phyloP scores from a whole-genome alignment of 2,113 vertebrate species.

The Planiliza haematocheilus region DNA sequence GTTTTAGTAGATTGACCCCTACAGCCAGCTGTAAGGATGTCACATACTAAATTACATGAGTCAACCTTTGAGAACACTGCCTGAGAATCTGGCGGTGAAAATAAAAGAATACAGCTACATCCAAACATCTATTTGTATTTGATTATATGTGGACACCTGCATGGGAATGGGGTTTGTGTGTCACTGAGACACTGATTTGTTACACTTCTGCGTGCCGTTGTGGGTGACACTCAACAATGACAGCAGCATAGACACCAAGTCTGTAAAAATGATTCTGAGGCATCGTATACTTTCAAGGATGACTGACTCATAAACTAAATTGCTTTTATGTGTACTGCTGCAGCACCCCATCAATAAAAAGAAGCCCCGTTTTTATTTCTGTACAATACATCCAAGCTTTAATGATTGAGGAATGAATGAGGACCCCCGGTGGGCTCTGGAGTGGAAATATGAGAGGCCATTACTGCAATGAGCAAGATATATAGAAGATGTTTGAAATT shows the following conservation, averaged over 20 bases:
- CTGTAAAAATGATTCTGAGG: slow-evolving; percentile 37
- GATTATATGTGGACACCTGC: no score
- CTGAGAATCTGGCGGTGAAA: no score
- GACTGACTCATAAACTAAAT: slow-evolving; percentile 41
- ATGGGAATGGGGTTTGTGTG: neutral
- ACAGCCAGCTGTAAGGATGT: neutral
- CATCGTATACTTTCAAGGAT: slow-evolving; percentile 23
- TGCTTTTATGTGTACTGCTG: slow-evolving; percentile 9
- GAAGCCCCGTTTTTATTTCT: slow-evolving; percentile 18
- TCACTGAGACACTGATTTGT: slow-evolving; percentile 13
- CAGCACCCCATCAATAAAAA: slow-evolving; percentile 32
- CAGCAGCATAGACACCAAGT: slow-evolving; percentile 1
- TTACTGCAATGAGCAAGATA: slow-evolving; percentile 32
- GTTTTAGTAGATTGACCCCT: neutral
- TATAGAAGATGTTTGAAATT: slow-evolving; percentile 33
- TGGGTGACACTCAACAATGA: slow-evolving; percentile 17
- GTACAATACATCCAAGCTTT: slow-evolving; percentile 28
- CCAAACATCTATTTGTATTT: no score
- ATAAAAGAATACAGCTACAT: no score
- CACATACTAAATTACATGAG: no score
- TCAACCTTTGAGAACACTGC: no score
- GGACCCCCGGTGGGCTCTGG: slow-evolving; percentile 8
- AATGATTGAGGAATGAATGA: slow-evolving; percentile 24
- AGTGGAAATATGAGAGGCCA: slow-evolving; percentile 36
- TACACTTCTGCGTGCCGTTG: slow-evolving; percentile 7